Evolutionary conservation across 2,113 vertebrate genomes (phyloP).

Genomic region (Cariama cristata): DNA sequence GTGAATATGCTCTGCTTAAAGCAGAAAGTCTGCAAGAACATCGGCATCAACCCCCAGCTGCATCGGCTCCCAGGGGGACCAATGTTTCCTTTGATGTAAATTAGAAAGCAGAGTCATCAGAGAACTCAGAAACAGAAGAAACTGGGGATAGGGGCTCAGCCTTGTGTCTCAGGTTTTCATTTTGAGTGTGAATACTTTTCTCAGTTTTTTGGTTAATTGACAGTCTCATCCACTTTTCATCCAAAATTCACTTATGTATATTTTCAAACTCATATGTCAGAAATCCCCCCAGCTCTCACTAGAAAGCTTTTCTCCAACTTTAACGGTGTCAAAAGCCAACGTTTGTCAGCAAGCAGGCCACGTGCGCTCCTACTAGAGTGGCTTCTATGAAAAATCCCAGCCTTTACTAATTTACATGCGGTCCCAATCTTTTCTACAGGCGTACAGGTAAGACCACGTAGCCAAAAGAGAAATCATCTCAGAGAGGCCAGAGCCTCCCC

Average conservation of each 20-base stretch:
- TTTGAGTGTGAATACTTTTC: neutral
- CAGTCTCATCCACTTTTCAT: neutral
- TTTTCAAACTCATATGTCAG: neutral
- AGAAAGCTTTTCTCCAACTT: neutral
- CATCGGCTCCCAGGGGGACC: rapidly evolving
- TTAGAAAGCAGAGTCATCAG: neutral
- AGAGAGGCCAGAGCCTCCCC: too few species aligned
- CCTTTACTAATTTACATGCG: neutral
- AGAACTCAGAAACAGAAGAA: neutral
- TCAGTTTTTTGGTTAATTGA: neutral
- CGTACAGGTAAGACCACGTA: rapidly evolving
- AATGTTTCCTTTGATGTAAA: rapidly evolving
- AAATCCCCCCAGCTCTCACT: neutral
- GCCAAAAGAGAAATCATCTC: neutral
- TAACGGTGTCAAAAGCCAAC: neutral
- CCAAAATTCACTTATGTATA: rapidly evolving
- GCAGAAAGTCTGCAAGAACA: neutral
- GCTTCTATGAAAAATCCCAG: neutral
- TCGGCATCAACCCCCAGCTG: neutral
- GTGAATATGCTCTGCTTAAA: neutral
- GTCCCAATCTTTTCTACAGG: neutral
- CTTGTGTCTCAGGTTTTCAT: neutral
- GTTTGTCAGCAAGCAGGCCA: neutral
- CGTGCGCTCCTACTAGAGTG: neutral
- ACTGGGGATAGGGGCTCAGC: rapidly evolving